Evolutionary conservation across 1,140 invertebrate species (phyloP), one percentile per base, ranked within the genome.

Genomic region (Vanessa tameamea): DNA sequence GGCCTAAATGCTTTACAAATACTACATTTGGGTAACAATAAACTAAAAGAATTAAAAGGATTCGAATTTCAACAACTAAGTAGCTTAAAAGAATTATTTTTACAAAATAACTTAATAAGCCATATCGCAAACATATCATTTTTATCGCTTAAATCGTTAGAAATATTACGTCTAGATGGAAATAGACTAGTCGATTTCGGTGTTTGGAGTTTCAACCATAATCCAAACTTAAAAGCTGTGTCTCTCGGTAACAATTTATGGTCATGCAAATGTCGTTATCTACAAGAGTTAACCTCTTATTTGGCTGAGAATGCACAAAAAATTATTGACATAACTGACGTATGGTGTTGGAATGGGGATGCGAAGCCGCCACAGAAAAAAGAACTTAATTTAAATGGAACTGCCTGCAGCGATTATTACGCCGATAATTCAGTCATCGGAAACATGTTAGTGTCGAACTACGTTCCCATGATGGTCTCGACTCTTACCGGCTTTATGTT

Each of bases 191-290:
- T 96, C 12, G 95, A 95, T 20, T 97, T 97, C 88, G 95, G 97
- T 55, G 95, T 98, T 13, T 98, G 97, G 97, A 96, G 96, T 82
- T 94, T 98, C 66, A 93, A 91, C 66, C 91, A 95, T 48, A 97
- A 97, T 87, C 93, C 94, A 11, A 94, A 95, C 51, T 90, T 99
- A 69, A 94, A 94, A 51, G 95, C 96, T 75, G 87, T 98, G 14
- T 95, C 95, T 1, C 91, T 99, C 11, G 96, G 96, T 0, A 95
- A 95, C 67, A 99, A 99, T 87, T 94, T 95, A 3, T 98, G 97
- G 97, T 97, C 96, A 43, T 99, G 98, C 85, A 96, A 97, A 64
- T 99, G 97, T 91, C 96, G 97, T 84, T 98, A 97, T 88, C 93
- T 98, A 59, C 97, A 98, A 87, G 96, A 97, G 70, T 94, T 98